Base-by-base conservation (phyloP, 2,888 invertebrate species). In the Chrysolina haemoptera region DNA sequence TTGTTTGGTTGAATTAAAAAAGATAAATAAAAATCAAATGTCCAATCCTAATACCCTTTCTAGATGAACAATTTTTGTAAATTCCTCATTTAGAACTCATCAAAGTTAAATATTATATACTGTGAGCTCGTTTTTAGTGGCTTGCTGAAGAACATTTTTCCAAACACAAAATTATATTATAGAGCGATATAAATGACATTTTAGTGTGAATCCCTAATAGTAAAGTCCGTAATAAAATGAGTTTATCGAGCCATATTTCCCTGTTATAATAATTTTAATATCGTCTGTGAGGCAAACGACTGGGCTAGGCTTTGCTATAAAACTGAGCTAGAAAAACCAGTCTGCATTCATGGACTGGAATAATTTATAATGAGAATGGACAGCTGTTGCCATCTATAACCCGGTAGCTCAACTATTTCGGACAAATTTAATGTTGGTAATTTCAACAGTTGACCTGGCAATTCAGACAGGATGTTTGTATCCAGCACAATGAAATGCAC, bases 331-430 rank as follows among this genome's bases (percentile, higher is more conserved):
- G 18, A n/a, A 50, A 16, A 50, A 50, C 50, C 50, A 50, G 50
- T 50, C 18, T 50, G 18, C 50, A 4, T n/a, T 4, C n/a, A 16
- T 50, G n/a, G 18, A 16, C 8, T n/a, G 9, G 9, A 50, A 35
- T 16, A n/a, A 43, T 68, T 41, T 62, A 35, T 68, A 41, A 20
- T 16, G 41, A 27, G n/a, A 41, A n/a, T 9, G 46, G 43, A 41
- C 62, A 43, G 3, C 27, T 62, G 16, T 20, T 59, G 68, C 43
- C 68, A 68, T 43, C 68, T 62, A 43, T 46, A 43, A 22, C 1
- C 2, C 16, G 14, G 16, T 53, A 53, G 16, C 53, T 5, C 8
- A 35, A 55, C 27, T 11, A 50, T 50, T 41, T 27, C 11, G 43
- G 55, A 59, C 43, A n/a, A 5, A 1, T 16, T 14, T 6, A 5